These are phyloP conservation scores for Lampris incognitus DNA, from an alignment of 2,113 vertebrate species.

Conservation along the genomic window DNA sequence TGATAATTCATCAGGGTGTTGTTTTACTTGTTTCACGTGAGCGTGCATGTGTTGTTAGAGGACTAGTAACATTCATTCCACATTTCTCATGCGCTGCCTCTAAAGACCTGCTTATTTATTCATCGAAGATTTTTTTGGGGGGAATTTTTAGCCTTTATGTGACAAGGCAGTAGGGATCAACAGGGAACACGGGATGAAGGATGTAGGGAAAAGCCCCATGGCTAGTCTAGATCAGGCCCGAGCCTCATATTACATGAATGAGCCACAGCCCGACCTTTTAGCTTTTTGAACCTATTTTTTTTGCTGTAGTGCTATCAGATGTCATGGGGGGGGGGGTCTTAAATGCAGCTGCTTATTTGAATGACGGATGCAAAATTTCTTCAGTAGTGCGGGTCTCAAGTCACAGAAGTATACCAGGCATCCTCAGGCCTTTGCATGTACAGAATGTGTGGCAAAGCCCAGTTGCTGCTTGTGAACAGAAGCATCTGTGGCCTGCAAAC, in stretches of 20 bases:
- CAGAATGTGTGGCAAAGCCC: neutral
- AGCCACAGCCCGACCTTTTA: too few relatives aligned
- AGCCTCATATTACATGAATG: too few relatives aligned
- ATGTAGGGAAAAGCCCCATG: too few relatives aligned
- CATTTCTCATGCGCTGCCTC: neutral
- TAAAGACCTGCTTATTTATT: neutral
- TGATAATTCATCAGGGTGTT: neutral
- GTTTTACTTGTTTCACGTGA: neutral
- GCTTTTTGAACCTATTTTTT: too few relatives aligned
- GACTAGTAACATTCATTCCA: constrained; percentile 11
- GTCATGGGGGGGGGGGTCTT: too few relatives aligned
- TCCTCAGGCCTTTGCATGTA: constrained; percentile 1
- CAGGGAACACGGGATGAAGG: too few relatives aligned
- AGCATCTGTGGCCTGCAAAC: constrained; percentile 37
- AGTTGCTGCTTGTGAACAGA: constrained; percentile 21
- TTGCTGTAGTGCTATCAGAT: too few relatives aligned
- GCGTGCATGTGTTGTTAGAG: constrained; percentile 1
- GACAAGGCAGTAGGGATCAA: too few relatives aligned
- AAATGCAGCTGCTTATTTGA: too few relatives aligned
- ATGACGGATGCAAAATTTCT: too few relatives aligned
- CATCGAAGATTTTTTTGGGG: constrained; percentile 8
- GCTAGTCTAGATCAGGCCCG: too few relatives aligned
- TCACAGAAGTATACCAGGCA: neutral
- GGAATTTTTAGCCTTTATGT: constrained; percentile 28
- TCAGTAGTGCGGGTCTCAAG: neutral